Percentiles rank a stretch among this genome's conserved stretches.
These are phyloP conservation scores for Melanaphis sacchari DNA, from an alignment of 1,140 invertebrate genomes.

Conservation along the genomic window DNA sequence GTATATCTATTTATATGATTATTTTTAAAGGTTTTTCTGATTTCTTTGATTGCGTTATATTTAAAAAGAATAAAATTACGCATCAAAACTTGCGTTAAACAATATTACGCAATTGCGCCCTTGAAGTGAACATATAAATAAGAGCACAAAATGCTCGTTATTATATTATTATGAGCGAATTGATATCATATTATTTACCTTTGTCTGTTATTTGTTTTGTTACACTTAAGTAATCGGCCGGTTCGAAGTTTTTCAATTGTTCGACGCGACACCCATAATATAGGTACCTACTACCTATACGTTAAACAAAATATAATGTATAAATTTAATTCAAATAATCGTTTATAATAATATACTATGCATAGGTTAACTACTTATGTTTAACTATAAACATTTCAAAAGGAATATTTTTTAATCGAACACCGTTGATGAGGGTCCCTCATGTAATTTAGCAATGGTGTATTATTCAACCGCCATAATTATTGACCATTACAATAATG, in stretches of 20 bases:
- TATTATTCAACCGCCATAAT: background rate
- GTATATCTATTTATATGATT: background rate
- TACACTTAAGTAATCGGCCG: background rate
- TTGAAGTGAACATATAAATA: slow-evolving; percentile 27
- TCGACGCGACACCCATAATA: background rate
- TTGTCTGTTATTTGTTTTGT: slow-evolving; percentile 34
- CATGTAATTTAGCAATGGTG: background rate
- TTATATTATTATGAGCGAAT: background rate
- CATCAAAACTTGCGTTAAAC: slow-evolving; percentile 1
- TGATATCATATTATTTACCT: slow-evolving; percentile 14
- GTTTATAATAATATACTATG: background rate
- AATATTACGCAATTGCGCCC: slow-evolving; percentile 11
- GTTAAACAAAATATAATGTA: background rate
- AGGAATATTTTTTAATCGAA: background rate
- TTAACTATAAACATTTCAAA: background rate
- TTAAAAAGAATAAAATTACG: slow-evolving; percentile 10
- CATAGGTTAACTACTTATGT: background rate
- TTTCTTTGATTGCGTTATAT: background rate
- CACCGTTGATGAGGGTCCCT: background rate
- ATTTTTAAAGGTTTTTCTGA: background rate
- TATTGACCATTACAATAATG: background rate
- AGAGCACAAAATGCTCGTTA: background rate
- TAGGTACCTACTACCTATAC: background rate
- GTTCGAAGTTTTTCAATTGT: background rate
- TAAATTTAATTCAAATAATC: background rate